Evolutionary conservation across 2,113 vertebrate species (phyloP).

Genomic region (Callaeas wilsoni): DNA sequence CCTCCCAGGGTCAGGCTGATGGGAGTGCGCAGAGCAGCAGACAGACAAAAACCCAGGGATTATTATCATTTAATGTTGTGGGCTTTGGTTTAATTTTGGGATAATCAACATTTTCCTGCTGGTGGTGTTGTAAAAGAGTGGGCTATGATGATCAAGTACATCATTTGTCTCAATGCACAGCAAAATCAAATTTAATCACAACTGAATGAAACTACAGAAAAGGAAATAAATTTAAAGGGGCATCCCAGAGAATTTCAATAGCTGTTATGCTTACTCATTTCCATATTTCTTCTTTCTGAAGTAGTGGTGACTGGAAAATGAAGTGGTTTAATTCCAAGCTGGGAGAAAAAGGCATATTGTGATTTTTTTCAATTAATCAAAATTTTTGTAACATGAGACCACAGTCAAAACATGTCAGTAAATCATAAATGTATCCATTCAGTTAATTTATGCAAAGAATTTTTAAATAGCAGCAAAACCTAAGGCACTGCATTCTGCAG

Average conservation of each 20-base stretch:
- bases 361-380: background rate
- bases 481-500: background rate
- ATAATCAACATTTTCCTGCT: background rate
- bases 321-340: background rate
- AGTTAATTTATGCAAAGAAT: background rate
- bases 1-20: background rate
- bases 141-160: background rate
- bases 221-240: background rate
- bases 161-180: background rate
- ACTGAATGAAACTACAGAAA: background rate
- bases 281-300: background rate
- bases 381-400: background rate
- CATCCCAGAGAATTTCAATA: background rate
- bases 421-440: background rate
- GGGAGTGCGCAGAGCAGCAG: background rate
- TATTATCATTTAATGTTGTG: background rate
- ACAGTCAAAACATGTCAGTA: background rate
- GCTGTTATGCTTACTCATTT: background rate
- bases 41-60: background rate
- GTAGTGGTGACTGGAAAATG: background rate
- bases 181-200: background rate
- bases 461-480: slow-evolving; percentile 24
- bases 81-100: background rate
- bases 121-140: rapidly evolving
- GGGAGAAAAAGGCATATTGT: background rate